Base-by-base conservation (phyloP, 1,140 invertebrate species). In the Coptotermes formosanus region DNA sequence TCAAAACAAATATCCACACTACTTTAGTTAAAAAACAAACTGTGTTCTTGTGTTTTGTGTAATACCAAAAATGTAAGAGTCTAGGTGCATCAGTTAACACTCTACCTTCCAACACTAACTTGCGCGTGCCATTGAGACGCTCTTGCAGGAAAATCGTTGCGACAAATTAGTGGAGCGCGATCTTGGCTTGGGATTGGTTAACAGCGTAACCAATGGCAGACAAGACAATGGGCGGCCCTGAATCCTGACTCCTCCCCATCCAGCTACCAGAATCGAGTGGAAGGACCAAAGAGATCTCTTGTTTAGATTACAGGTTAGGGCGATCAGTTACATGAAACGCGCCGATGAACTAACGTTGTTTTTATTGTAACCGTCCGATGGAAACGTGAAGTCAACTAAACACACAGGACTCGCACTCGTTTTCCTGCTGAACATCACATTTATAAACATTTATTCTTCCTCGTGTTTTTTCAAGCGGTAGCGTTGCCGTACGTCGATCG, bases 101-200 rank as follows among this genome's bases (percentile, higher is more conserved):
- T n/a, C n/a, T n/a, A n/a, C n/a, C n/a, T n/a, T n/a, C n/a, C 38
- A 38, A 2, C 38, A 38, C 38, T 4, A 38, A 38, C 23, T 4
- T 25, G 16, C 6, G 43, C 12, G 16, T 52, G 23, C 82, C 82
- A 44, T 52, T 83, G 16, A 25, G 82, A 44, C 82, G 43, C 82
- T 83, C n/a, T 83, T 83, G 82, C 82, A 45, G 12, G 23, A 23
- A 83, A 83, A 32, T 25, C 16, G 12, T 30, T 43, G 0, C 44
- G 82, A 83, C 32, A 83, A 83, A 83, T 83, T 83, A 83, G 48
- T 83, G 43, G 82, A 83, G 82, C 32, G 32, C 48, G n/a, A 11
- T 83, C 32, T 19, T 43, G 82, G 64, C 82, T 52, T 25, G 82
- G 21, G 82, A 52, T 83, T 83, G 82, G 82, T 16, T 83, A 52